A percentile compares a stretch with the other conserved stretches of the same genome.
Conservation (phyloP, 2,888 invertebrate genomes). For the Cheilosia scutellata region DNA sequence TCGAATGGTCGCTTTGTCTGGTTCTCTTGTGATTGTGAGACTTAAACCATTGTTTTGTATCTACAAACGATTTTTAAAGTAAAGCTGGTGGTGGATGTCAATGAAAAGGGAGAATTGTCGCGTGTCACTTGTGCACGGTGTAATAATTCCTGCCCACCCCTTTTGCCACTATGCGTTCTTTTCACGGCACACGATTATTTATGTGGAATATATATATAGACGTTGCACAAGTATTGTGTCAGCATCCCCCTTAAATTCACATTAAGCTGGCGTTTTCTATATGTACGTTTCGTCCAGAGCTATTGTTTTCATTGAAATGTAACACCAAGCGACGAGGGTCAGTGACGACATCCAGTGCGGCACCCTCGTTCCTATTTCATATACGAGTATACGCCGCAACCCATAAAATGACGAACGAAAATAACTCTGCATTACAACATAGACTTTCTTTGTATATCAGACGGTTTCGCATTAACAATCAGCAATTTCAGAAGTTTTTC, state of each 20-base stretch:
- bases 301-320: constrained; percentile 75
- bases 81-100: constrained; percentile 32
- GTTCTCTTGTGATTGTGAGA: constrained; percentile 19
- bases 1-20: constrained; percentile 62
- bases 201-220: constrained; percentile 30
- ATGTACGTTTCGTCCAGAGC: constrained; percentile 38
- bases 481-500: constrained; percentile 29
- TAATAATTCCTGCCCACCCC: constrained; percentile 65
- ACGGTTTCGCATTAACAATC: constrained; percentile 36
- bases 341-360: constrained; percentile 59
- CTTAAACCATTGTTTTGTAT: constrained; percentile 60
- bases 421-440: constrained; percentile 51
- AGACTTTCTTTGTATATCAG: neutral
- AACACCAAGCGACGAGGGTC: constrained; percentile 72
- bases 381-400: constrained; percentile 3
- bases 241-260: constrained; percentile 66
- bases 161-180: constrained; percentile 48
- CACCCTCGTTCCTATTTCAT: constrained; percentile 58
- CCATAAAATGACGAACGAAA: constrained; percentile 62
- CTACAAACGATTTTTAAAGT: constrained; percentile 47
- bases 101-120: constrained; percentile 65
- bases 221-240: constrained; percentile 57
- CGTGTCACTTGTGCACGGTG: constrained; percentile 72
- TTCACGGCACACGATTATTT: constrained; percentile 47
- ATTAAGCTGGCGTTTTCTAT: constrained; percentile 67